Base-by-base conservation (phyloP, 1,140 invertebrate species). In the Yoshiicerus persimilis region DNA sequence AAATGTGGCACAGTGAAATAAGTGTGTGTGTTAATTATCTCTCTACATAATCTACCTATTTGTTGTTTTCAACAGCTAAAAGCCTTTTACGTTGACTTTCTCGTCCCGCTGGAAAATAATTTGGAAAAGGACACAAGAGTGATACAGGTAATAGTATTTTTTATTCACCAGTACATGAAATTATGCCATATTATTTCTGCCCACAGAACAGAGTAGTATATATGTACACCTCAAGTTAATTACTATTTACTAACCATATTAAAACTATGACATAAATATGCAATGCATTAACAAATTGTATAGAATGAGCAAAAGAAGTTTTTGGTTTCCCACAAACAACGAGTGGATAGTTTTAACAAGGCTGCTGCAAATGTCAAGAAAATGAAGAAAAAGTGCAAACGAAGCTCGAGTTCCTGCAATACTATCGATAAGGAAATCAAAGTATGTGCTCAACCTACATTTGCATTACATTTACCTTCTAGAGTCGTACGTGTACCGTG, bases 41-140 rank as follows among this genome's bases (percentile, higher is more conserved):
- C 86, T 66, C 75, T 70, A 86, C 20, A 83, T 36, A 13, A 4
- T 4, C 27, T 70, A n/a, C 9, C 32, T 30, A 27, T 36, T 62
- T 90, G 84, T 36, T 36, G 38, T 85, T 56, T 85, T 86, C 10
- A 20, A 23, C 94, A 98, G 97, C 92, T 98, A 87, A 97, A 98
- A 94, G 97, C 97, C 20, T 98, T 98, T 92, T 98, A 98, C 93
- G 97, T 98, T 32, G 97, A 98, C 94, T 94, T 98, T 87, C 93
- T 98, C 87, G 96, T 97, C 83, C 97, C 97, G 88, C 93, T 98
- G 92, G 97, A 98, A 94, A 97, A 96, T 77, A 98, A 98, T 93
- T 93, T 98, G 91, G 97, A 98, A 92, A 97, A 98, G 92, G 97
- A 98, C 92, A 97, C 96, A 34, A 97, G 98, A 95, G 96, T 97